phyloP scores from a whole-genome alignment of 1,140 invertebrate species.

The Achatina immaculata region DNA sequence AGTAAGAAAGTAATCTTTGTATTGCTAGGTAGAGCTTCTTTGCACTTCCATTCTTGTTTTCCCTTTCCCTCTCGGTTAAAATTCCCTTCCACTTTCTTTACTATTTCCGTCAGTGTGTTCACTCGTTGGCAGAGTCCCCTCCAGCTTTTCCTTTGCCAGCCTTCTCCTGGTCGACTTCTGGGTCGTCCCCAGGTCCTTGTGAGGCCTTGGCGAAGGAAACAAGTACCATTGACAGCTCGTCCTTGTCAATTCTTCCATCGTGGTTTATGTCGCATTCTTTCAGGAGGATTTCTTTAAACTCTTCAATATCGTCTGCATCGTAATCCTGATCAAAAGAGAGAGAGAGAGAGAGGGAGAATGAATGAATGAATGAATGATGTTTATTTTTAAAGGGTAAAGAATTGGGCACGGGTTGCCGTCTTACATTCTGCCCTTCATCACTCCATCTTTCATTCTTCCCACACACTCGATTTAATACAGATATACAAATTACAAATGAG shows the following conservation, averaged over 20 bases:
- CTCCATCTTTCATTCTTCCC: too few relatives aligned
- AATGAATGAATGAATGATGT: background rate
- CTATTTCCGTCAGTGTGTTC: too few relatives aligned
- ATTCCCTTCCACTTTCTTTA: too few relatives aligned
- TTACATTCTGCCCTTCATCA: too few relatives aligned
- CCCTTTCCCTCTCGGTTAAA: too few relatives aligned
- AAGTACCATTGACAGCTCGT: slow-evolving; percentile 93
- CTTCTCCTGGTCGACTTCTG: slow-evolving; percentile 17
- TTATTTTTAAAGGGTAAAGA: too few relatives aligned
- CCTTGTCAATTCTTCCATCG: slow-evolving; percentile 92
- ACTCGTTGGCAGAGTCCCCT: background rate
- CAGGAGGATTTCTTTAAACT: slow-evolving; percentile 90
- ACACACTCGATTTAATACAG: too few relatives aligned
- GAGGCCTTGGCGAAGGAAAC: slow-evolving; percentile 68
- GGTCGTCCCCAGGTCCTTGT: slow-evolving; percentile 9
- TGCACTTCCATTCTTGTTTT: too few relatives aligned
- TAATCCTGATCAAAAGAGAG: slow-evolving; percentile 79
- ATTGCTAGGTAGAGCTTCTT: too few relatives aligned
- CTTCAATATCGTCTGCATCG: slow-evolving; percentile 87
- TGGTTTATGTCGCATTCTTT: slow-evolving; percentile 90
- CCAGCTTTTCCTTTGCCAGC: background rate
- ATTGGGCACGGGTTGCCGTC: too few relatives aligned
- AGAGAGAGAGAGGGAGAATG: slow-evolving; percentile 24
- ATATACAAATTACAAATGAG: too few relatives aligned
- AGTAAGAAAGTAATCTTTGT: too few relatives aligned